These are phyloP conservation scores for Agrotis puta DNA, from an alignment of 2,888 invertebrate genomes.

Conservation along the genomic window DNA sequence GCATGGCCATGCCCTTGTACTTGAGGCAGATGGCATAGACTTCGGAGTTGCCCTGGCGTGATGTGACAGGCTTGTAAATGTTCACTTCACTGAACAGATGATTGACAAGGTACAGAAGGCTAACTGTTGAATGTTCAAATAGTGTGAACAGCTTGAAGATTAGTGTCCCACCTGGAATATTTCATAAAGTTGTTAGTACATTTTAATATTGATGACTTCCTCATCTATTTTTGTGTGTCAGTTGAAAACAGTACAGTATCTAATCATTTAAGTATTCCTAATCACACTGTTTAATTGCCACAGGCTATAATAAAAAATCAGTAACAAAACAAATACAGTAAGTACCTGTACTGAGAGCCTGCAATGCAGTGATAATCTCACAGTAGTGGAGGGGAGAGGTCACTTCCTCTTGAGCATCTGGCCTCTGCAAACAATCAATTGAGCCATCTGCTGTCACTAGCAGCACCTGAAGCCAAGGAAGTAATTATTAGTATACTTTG, in stretches of 20 bases:
- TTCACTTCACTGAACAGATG: conserved; percentile 94
- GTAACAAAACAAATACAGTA: conserved; percentile 62
- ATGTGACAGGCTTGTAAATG: conserved; percentile 97
- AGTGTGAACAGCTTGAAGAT: conserved; percentile 97
- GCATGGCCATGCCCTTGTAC: conserved; percentile 88
- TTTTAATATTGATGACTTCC: not conserved
- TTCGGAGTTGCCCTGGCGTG: conserved; percentile 99
- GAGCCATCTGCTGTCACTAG: conserved; percentile 98
- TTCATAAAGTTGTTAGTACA: conserved; percentile 18
- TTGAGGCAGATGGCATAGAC: conserved; percentile 95
- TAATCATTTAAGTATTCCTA: not conserved
- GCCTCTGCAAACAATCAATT: conserved; percentile 96
- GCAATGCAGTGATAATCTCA: conserved; percentile 95
- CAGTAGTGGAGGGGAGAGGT: conserved; percentile 96
- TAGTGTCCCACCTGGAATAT: conserved; percentile 93
- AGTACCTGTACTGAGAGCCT: conserved; percentile 91
- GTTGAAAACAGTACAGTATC: not conserved
- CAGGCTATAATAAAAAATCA: not conserved
- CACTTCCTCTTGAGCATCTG: conserved; percentile 96
- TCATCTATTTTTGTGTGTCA: not conserved
- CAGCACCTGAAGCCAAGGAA: conserved; percentile 84
- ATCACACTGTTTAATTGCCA: not conserved
- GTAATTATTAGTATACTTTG: not conserved
- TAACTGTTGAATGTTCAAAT: conserved; percentile 95
- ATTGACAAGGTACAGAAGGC: conserved; percentile 94